Conservation (phyloP, 2,888 invertebrate genomes). For the Coenonympha glycerion region DNA sequence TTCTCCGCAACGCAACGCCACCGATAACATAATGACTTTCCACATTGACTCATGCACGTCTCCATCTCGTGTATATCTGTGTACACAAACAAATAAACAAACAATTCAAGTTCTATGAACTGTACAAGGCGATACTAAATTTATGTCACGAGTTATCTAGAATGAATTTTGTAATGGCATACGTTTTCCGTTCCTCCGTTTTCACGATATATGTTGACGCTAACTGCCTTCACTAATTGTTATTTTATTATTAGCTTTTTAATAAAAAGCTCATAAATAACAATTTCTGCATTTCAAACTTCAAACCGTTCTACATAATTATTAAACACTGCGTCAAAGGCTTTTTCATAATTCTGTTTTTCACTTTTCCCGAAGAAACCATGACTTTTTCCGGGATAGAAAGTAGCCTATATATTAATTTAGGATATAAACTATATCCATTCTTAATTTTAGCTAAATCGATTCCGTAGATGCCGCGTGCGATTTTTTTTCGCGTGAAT, state of each 20-base stretch:
- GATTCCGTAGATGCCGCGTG: too few species aligned
- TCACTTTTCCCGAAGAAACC: too few species aligned
- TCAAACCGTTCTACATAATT: too few species aligned
- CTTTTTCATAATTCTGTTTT: too few species aligned
- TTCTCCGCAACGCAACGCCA: conserved; percentile 53
- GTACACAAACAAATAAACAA: conserved; percentile 38
- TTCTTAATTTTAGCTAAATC: too few species aligned
- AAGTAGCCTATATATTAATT: too few species aligned
- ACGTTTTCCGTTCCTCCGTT: conserved; percentile 48
- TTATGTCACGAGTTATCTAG: conserved; percentile 65
- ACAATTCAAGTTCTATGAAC: conserved; percentile 68
- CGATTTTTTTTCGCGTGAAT: too few species aligned
- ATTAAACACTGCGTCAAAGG: too few species aligned
- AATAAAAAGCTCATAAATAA: neutral
- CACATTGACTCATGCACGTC: conserved; percentile 57
- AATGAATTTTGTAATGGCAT: conserved; percentile 64
- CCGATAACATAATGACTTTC: conserved; percentile 67
- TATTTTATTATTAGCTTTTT: neutral
- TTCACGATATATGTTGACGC: conserved; percentile 11
- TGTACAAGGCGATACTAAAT: conserved; percentile 57
- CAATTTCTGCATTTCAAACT: neutral
- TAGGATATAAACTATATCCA: too few species aligned
- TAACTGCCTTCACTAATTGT: conserved; percentile 15
- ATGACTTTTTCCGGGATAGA: too few species aligned
- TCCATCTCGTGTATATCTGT: conserved; percentile 51